Evolutionary conservation across 1,140 invertebrate species (phyloP), one percentile per base, ranked within the genome.

Genomic region (Papilio aristodemus): DNA sequence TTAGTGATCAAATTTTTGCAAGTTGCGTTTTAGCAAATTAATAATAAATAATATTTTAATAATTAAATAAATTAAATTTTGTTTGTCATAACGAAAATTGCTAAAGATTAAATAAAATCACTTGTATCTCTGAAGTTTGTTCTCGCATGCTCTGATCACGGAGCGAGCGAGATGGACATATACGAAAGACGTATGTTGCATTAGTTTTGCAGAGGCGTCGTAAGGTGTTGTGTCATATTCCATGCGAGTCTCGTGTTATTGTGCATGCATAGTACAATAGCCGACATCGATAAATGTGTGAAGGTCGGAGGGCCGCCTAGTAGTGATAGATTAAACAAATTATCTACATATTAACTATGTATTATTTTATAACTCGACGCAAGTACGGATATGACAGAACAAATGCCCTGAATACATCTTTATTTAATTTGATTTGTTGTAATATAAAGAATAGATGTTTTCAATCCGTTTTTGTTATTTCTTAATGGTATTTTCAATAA

Each of bases 261-360:
- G 46, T 70, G 50, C 38, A 67, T 22, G 76, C 59, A 67, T 68
- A 57, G 86, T 85, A 85, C 37, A 75, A 78, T 80, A 32, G 27
- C 80, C 78, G 83, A 85, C 83, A 84, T 74, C 80, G 81, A 79
- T 87, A 76, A 71, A 70, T 74, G 77, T 68, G 72, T 73, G 81
- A 72, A 81, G 83, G 83, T 87, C 81, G 79, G 79, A 71, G 76
- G 86, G 81, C 88, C 87, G 87, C 88, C 87, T 90, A 88, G 46
- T 90, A 88, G 85, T 79, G 71, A 81, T 86, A 86, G 79, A 70
- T 73, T 86, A 84, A 76, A 67, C 54, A 71, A 74, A 73, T 62
- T 75, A 70, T 69, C 70, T 71, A 69, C 67, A 46, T 72, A 50
- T 57, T 41, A 72, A 60, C 38, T 54, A 50, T 69, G 39, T 66